Percentiles rank a stretch among this genome's conserved stretches.
phyloP scores from a whole-genome alignment of 2,797 vertebrate species.

The Rhinogobio ventralis region DNA sequence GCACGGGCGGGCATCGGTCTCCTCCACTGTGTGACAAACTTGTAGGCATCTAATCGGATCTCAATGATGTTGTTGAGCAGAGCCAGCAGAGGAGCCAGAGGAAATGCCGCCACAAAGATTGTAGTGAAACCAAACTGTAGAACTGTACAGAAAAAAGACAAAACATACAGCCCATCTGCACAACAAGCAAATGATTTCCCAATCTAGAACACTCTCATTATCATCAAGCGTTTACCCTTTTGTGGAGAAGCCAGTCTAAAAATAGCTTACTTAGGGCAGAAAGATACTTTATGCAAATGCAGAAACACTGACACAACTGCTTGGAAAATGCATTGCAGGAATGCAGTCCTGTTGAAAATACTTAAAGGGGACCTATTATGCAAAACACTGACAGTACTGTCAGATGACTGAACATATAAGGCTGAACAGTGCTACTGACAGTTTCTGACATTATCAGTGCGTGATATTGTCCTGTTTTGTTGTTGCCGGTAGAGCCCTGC shows the following conservation, averaged over 20 bases:
- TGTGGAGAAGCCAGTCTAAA: not conserved
- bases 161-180: not conserved
- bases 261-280: not conserved
- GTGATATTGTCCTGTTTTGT: no score
- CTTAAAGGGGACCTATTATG: not conserved
- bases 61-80: constrained; percentile 99
- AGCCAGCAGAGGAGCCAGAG: constrained; percentile 95
- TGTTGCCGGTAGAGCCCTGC: no score
- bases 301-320: not conserved
- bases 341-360: not conserved
- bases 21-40: constrained; percentile 99
- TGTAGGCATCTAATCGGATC: constrained; percentile 96
- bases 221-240: not conserved
- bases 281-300: not conserved
- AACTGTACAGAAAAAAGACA: constrained; percentile 75
- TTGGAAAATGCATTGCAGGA: not conserved
- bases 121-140: constrained; percentile 99
- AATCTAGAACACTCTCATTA: not conserved
- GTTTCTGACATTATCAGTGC: no score
- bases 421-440: no score
- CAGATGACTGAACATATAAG: no score
- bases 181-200: not conserved
- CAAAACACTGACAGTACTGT: no score
- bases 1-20: constrained; percentile 96
- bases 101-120: constrained; percentile 98